These are phyloP conservation scores for Hydrophis major DNA, from an alignment of 2,797 vertebrate species.

Conservation along the genomic window DNA sequence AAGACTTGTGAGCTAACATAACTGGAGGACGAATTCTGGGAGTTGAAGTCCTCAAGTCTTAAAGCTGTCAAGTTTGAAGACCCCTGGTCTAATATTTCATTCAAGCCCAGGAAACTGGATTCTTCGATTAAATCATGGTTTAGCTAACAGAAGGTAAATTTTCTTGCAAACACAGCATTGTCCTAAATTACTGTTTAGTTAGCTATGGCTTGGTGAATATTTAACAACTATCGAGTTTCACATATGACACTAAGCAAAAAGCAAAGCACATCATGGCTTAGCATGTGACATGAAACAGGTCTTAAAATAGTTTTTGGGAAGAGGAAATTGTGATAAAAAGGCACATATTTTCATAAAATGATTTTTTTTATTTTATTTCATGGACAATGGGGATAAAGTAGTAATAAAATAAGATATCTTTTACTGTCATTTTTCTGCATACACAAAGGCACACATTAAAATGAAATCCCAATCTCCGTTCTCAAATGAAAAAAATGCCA, in stretches of 20 bases:
- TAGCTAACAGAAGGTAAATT: background rate
- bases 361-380: background rate
- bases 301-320: background rate
- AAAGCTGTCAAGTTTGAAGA: too few species aligned
- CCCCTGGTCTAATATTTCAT: background rate
- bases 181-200: background rate
- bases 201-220: background rate
- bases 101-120: background rate
- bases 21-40: too few species aligned
- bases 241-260: background rate
- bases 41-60: too few species aligned
- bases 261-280: background rate
- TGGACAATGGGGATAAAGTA: background rate
- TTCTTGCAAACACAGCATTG: background rate
- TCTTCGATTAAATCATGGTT: background rate
- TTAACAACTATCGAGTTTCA: background rate
- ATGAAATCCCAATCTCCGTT: too few species aligned
- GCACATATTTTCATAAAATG: background rate
- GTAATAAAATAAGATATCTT: too few species aligned
- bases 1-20: too few species aligned
- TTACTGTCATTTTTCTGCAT: too few species aligned
- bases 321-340: background rate
- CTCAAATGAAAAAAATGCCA: too few species aligned
- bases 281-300: background rate
- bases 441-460: too few species aligned